A percentile compares a stretch with the other conserved stretches of the same genome.
Evolutionary conservation across 2,797 vertebrate species (phyloP).

Genomic region (Tragopan temminckii): DNA sequence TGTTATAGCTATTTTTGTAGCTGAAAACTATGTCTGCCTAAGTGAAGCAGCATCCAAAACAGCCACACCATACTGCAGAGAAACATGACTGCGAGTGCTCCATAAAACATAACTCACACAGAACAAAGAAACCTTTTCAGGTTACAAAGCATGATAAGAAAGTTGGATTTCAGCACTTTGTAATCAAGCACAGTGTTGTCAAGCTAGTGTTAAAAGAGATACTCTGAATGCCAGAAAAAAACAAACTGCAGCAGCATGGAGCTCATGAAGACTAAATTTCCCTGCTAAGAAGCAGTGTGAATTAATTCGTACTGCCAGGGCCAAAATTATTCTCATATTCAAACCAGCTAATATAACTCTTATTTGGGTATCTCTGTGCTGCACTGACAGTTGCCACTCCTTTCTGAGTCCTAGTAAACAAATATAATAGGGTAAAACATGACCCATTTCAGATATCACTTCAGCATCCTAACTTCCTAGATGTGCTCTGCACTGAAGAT

Average conservation of each 20-base stretch:
- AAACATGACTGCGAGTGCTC: neutral
- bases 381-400: neutral
- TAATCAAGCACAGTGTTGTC: neutral
- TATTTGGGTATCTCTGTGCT: neutral
- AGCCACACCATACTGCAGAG: neutral
- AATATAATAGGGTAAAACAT: neutral
- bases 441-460: neutral
- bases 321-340: neutral
- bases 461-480: neutral
- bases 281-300: neutral
- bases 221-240: conserved; percentile 1
- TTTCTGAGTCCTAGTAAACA: neutral
- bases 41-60: neutral
- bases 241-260: neutral
- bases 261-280: neutral
- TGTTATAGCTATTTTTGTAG: neutral
- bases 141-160: neutral
- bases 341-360: neutral
- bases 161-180: neutral
- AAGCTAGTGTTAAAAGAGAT: neutral
- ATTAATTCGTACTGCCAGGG: neutral
- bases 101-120: neutral
- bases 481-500: neutral
- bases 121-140: conserved; percentile 26
- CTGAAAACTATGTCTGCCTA: neutral